Base-by-base conservation (phyloP, 2,113 vertebrate genomes). In the Pelodiscus sinensis region DNA sequence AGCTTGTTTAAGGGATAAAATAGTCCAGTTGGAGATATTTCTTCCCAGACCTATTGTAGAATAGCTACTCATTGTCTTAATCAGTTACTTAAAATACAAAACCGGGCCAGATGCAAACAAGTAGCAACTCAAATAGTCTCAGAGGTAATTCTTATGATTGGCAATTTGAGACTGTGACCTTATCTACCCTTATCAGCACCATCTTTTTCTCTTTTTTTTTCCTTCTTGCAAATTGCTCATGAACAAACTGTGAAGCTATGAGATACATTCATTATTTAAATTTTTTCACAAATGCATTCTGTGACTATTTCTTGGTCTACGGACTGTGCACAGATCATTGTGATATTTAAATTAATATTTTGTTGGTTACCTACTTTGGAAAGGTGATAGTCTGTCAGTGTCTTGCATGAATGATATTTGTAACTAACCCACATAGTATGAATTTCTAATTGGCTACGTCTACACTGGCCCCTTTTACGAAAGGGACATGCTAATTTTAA, bases 221-320 rank as follows among this genome's bases (percentile, higher is more conserved):
- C 44, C 44, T 44, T 90, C 31, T 44, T 77, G 84, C 14, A 93
- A 86, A 89, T 90, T 90, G 92, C 52, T 24, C 68, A 25, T 83
- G 51, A 92, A 92, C 90, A 94, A 92, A 3, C 44, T 35, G 79
- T 79, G 14, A 81, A 86, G 81, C 89, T 94, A 65, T 94, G 51
- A 79, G 83, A 27, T 85, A 52, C 85, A 50, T 54, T 52, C 50
- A 9, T 65, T 88, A 90, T 82, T 86, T 80, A n/a, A 80, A 78
- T 82, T 51, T 44, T 21, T 44, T 75, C 38, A 44, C 71, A 44
- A 75, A 75, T 44, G 0, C 51, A 71, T 89, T 87, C 51, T 71
- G 51, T 84, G 75, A 92, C 92, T 84, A 0, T 0, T 65, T 88
- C 10, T 88, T 88, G 2, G 4, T 91, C 3, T 77, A 88, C 5